Conservation (phyloP, 1,140 invertebrate species). For the Scaptomyza hsui region DNA sequence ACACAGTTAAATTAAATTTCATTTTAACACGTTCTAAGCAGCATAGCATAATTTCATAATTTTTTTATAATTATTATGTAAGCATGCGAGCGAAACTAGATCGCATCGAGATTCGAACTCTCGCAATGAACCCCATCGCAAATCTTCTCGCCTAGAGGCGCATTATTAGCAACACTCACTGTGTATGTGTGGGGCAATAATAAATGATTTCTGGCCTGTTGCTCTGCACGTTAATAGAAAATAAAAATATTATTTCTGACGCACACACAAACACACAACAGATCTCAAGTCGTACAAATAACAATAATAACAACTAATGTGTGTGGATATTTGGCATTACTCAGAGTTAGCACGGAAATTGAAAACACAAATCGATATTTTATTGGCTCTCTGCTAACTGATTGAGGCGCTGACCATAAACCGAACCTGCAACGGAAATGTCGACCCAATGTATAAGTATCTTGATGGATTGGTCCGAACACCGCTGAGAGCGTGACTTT, state of each 20-base stretch:
- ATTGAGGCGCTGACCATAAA: constrained; percentile 31
- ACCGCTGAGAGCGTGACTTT: constrained; percentile 39
- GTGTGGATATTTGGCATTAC: constrained; percentile 33
- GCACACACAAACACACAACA: constrained; percentile 27
- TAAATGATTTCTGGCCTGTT: constrained; percentile 10
- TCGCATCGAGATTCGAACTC: constrained; percentile 18
- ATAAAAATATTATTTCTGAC: constrained; percentile 62
- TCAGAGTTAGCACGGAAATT: constrained; percentile 29
- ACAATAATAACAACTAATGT: constrained; percentile 7
- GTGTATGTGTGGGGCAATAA: constrained; percentile 34
- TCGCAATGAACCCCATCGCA: background rate
- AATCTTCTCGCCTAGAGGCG: constrained; percentile 16
- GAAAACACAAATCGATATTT: constrained; percentile 31
- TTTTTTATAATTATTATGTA: constrained; percentile 76
- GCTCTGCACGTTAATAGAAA: constrained; percentile 60
- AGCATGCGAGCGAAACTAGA: constrained; percentile 76
- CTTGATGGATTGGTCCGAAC: constrained; percentile 37
- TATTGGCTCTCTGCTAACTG: constrained; percentile 30
- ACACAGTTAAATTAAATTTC: constrained; percentile 78
- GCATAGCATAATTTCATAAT: constrained; percentile 50
- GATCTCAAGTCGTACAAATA: constrained; percentile 21
- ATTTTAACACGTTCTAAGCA: constrained; percentile 77
- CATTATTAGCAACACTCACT: constrained; percentile 62
- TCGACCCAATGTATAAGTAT: constrained; percentile 14
- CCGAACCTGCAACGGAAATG: constrained; percentile 42